Percentiles rank a stretch among this genome's conserved stretches.
Evolutionary conservation across 2,888 invertebrate genomes (phyloP).

Genomic region (Hirtodrosophila alboralis): DNA sequence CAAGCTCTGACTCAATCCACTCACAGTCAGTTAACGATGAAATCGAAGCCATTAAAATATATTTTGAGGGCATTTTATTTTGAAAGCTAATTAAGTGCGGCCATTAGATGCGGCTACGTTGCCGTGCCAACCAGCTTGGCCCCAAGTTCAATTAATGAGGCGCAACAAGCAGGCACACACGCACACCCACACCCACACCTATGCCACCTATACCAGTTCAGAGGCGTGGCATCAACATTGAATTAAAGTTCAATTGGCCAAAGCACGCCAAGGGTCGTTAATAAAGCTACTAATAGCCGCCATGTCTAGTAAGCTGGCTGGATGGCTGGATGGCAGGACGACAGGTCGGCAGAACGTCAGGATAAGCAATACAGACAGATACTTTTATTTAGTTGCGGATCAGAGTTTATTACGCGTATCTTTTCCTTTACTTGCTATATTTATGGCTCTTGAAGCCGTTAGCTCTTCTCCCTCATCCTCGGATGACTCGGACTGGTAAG

Average conservation of each 20-base stretch:
- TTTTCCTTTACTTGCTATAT: background rate
- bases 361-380: slow-evolving; percentile 10
- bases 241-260: slow-evolving; percentile 70
- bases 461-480: slow-evolving; percentile 17
- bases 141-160: slow-evolving; percentile 60
- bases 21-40: slow-evolving; percentile 26
- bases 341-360: background rate
- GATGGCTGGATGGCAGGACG: background rate
- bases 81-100: slow-evolving; percentile 68
- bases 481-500: slow-evolving; percentile 22
- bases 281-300: slow-evolving; percentile 53
- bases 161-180: slow-evolving; percentile 56
- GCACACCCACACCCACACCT: slow-evolving; percentile 8
- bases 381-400: slow-evolving; percentile 21
- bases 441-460: background rate
- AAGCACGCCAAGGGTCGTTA: slow-evolving; percentile 55
- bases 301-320: slow-evolving; percentile 4
- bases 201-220: background rate
- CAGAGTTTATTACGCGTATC: slow-evolving; percentile 28
- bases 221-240: slow-evolving; percentile 41
- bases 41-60: slow-evolving; percentile 64
- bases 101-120: slow-evolving; percentile 41
- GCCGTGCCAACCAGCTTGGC: slow-evolving; percentile 21
- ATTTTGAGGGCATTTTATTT: slow-evolving; percentile 61
- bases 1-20: slow-evolving; percentile 24